Base-by-base conservation (phyloP, 2,888 invertebrate species). In the Morinoia aosen region DNA sequence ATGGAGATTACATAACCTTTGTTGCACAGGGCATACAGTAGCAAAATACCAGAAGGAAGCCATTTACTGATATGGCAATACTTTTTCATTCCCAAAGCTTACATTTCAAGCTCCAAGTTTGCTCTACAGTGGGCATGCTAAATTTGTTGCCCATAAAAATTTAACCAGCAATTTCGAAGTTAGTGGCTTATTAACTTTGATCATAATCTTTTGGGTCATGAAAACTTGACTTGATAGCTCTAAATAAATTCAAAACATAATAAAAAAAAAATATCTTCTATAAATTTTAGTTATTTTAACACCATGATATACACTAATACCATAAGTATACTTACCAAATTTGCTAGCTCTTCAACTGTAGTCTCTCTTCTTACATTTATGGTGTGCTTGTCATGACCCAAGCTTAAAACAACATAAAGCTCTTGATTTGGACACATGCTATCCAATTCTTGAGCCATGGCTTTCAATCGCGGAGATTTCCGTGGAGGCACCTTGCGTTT, bases 301-400 rank as follows among this genome's bases (percentile, higher is more conserved):
- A 90, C 14, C 90, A 90, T 12, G 39, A 90, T 3, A 88, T 88
- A 39, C 33, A 64, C 64, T 7, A 33, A 88, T 88, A 19, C 61
- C 19, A 19, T 25, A 88, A 88, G 10, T 19, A 16, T 19, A 90
- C 90, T 90, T 39, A 90, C 90, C 10, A 90, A 39, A 33, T 90
- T 40, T 90, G 90, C 90, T 16, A 90, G 90, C 48, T 90, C 90
- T 19, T 90, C 90, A 4, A 90, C 90, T 90, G 90, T 90, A 16
- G 90, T 90, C 40, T 40, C 90, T 90, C 48, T 48, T 90, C 90
- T 90, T 3, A 90, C 90, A 12, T 14, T 90, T 19, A 90, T 16
- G 14, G 48, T 90, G 90, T 90, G 90, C 48, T 90, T 90, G 12
- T 90, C 48, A 39, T 40, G 48, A 16, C 90, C 90, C 14, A 90